Evolutionary conservation across 2,113 vertebrate genomes (phyloP).

Genomic region (Ictidomys tridecemlineatus): DNA sequence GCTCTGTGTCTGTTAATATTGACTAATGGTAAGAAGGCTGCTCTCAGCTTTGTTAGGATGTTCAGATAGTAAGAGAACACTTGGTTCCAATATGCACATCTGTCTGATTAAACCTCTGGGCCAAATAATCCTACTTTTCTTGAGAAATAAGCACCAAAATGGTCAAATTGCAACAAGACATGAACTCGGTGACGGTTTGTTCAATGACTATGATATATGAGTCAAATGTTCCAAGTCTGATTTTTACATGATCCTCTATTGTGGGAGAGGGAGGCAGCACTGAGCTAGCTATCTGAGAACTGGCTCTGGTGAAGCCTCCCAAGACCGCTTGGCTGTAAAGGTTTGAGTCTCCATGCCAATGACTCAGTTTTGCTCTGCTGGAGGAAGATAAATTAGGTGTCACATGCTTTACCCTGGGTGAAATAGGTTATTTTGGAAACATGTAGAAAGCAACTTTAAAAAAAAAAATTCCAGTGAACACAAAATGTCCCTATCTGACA

Average conservation of each 20-base stretch:
- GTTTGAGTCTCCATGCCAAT: neutral
- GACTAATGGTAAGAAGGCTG: neutral
- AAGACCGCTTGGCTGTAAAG: neutral
- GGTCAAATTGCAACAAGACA: neutral
- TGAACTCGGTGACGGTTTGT: neutral
- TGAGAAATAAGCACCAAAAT: neutral
- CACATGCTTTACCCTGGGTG: neutral
- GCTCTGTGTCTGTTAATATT: neutral
- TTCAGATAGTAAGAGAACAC: neutral
- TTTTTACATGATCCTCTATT: neutral
- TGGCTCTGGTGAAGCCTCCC: rapidly evolving
- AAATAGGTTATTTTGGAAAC: neutral
- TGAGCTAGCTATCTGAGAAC: neutral
- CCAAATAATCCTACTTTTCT: neutral
- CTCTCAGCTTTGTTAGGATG: neutral
- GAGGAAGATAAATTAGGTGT: neutral
- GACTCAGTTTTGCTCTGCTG: conserved; percentile 48
- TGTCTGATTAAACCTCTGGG: neutral
- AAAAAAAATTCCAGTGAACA: neutral
- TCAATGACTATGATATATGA: neutral
- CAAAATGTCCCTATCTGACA: neutral
- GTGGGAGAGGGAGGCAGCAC: neutral
- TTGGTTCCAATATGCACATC: neutral
- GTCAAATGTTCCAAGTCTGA: neutral
- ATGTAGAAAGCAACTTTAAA: neutral